phyloP scores from a whole-genome alignment of 2,113 vertebrate species.

The Cephalopterus ornatus region DNA sequence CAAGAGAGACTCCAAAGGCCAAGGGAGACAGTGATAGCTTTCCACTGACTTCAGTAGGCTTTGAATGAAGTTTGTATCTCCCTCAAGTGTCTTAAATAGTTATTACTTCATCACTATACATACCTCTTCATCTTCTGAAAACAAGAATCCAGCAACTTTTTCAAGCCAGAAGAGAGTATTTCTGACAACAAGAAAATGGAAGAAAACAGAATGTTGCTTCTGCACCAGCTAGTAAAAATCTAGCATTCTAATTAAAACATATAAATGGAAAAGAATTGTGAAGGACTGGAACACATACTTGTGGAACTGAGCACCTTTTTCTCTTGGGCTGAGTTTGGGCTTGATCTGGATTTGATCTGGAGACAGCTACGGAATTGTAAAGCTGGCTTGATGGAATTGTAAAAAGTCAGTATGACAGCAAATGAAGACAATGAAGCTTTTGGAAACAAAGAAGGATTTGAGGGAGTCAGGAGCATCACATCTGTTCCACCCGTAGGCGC shows the following conservation, averaged over 20 bases:
- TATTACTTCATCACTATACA: neutral
- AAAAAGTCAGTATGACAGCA: neutral
- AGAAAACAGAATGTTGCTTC: neutral
- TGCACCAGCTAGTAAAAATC: neutral
- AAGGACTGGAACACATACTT: neutral
- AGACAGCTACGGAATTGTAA: neutral
- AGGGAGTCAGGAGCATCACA: neutral
- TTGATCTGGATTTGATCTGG: neutral
- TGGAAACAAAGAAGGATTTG: neutral
- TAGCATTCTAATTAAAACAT: neutral
- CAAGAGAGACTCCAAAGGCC: neutral
- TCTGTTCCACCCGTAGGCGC: neutral
- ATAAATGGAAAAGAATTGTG: neutral
- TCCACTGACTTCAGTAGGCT: neutral
- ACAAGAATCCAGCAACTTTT: slow-evolving; percentile 14
- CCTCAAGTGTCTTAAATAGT: neutral
- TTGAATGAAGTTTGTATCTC: neutral
- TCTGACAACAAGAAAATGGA: neutral
- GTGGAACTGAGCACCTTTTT: neutral
- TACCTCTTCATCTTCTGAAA: slow-evolving; percentile 31
- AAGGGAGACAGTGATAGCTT: neutral
- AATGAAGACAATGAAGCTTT: neutral
- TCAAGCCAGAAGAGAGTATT: neutral
- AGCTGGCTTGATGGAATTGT: neutral
- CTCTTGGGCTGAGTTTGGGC: neutral